These are phyloP conservation scores for Mycalesis mineus DNA, from an alignment of 2,888 invertebrate genomes.

Conservation along the genomic window DNA sequence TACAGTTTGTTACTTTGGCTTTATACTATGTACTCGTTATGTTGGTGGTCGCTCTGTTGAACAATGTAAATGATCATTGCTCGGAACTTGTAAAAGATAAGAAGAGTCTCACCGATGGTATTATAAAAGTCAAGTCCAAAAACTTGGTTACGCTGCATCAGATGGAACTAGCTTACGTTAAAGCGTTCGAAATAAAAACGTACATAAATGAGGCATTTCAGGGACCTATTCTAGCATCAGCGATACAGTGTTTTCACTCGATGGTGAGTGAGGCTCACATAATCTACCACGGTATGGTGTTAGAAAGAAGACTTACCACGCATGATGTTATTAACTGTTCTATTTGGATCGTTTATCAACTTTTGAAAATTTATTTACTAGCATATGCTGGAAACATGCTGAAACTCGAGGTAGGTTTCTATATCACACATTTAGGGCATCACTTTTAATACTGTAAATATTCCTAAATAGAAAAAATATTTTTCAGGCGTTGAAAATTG, in stretches of 20 bases:
- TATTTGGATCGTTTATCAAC: slow-evolving; percentile 58
- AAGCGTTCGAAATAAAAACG: slow-evolving; percentile 46
- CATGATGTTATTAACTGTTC: slow-evolving; percentile 54
- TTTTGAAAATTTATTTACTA: slow-evolving; percentile 53
- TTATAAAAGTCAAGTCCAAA: slow-evolving; percentile 37
- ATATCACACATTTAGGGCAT: not conserved
- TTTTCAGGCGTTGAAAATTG: slow-evolving; percentile 53
- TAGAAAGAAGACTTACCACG: slow-evolving; percentile 36
- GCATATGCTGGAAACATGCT: slow-evolving; percentile 48
- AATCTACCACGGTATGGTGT: slow-evolving; percentile 52
- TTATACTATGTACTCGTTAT: slow-evolving; percentile 51
- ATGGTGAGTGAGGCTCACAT: slow-evolving; percentile 60
- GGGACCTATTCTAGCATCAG: slow-evolving; percentile 48
- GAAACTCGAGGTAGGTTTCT: slow-evolving; percentile 46
- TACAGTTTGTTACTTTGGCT: slow-evolving; percentile 49
- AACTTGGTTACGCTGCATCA: slow-evolving; percentile 40
- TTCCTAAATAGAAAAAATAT: not conserved
- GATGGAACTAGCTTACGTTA: slow-evolving; percentile 48
- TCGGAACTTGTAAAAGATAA: slow-evolving; percentile 30
- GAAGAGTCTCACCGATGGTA: slow-evolving; percentile 22
- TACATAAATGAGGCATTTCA: slow-evolving; percentile 53
- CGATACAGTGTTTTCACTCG: slow-evolving; percentile 58
- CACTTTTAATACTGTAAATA: too few relatives aligned
- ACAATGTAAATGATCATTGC: slow-evolving; percentile 42
- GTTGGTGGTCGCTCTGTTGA: slow-evolving; percentile 44